Conservation (phyloP, 2,888 invertebrate genomes). For the Drosophila parthenogenetica region DNA sequence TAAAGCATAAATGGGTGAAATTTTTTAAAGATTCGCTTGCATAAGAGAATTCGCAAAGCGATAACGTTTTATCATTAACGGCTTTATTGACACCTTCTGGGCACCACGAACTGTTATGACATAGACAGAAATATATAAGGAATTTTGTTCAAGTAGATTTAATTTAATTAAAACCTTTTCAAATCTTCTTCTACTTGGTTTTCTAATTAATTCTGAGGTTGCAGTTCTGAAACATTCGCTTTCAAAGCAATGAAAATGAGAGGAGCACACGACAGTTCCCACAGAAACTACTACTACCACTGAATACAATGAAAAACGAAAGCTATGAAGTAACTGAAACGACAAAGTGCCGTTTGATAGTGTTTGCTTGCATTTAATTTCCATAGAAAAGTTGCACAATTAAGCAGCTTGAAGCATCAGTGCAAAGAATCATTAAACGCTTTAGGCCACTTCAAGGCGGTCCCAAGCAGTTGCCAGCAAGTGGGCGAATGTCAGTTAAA, state of each 20-base stretch:
- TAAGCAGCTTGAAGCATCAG: constrained; percentile 64
- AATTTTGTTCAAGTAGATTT: too few relatives aligned
- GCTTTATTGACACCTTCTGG: constrained; percentile 12
- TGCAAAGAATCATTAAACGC: constrained; percentile 73
- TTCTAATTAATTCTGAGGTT: not conserved
- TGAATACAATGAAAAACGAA: constrained; percentile 70
- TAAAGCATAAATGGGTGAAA: constrained; percentile 58
- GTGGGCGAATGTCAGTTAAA: constrained; percentile 66
- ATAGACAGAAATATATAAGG: not conserved
- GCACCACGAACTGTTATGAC: constrained; percentile 4
- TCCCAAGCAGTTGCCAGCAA: constrained; percentile 30
- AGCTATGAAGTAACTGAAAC: constrained; percentile 75
- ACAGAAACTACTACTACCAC: constrained; percentile 26
- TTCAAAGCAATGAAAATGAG: constrained; percentile 34
- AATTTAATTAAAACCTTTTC: too few relatives aligned
- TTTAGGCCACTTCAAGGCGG: constrained; percentile 42
- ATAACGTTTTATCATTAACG: constrained; percentile 10
- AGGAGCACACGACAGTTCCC: constrained; percentile 47
- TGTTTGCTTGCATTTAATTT: constrained; percentile 62
- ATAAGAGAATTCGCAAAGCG: constrained; percentile 29
- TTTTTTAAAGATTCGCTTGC: constrained; percentile 35
- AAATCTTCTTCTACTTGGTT: too few relatives aligned
- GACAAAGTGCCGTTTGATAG: constrained; percentile 5
- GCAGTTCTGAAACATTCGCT: constrained; percentile 1
- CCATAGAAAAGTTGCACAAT: constrained; percentile 78